Base-by-base conservation (phyloP, 2,113 vertebrate genomes). In the Tor tambroides region DNA sequence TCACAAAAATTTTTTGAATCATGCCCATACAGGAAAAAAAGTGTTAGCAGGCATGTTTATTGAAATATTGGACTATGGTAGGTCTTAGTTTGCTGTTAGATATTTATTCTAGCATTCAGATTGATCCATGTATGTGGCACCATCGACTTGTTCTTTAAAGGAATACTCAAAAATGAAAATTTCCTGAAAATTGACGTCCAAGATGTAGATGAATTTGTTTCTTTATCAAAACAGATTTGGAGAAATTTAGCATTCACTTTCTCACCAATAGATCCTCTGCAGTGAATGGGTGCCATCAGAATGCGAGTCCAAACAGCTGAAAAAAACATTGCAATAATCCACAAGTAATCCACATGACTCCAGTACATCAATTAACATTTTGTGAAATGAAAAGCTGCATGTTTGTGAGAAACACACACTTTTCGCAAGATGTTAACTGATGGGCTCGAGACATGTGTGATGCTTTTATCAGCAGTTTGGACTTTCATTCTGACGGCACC, bases 51-150 rank as follows among this genome's bases (percentile, higher is more conserved):
- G 14, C 78, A n/a, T 28, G 32, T 63, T 30, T 28, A 63, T 41
- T 81, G 21, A 82, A 28, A 67, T 67, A 46, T 46, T 82, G 5
- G n/a, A 26, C 21, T 67, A 15, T 30, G 59, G 32, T 61, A 30
- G 77, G 51, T 35, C 49, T 51, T 77, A 35, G 30, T 61, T 61
- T 80, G 10, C 54, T n/a, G 54, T 21, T 56, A 51, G 28, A 79
- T 79, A 35, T 79, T 23, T 49, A 56, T 79, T 79, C 77, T 35
- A 79, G 23, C 56, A 80, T 63, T 80, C 14, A 3, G 32, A 80
- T 28, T 61, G 11, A 59, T 35, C 46, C 49, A n/a, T 59, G 14
- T 59, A 32, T 80, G 28, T 38, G 32, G 12, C 78, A 35, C 4
- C 54, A 61, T 61, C 32, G 1, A n/a, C 11, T 43, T 11, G 3